These are phyloP conservation scores for Mungos mungo DNA, from an alignment of 2,113 vertebrate genomes.

Conservation along the genomic window DNA sequence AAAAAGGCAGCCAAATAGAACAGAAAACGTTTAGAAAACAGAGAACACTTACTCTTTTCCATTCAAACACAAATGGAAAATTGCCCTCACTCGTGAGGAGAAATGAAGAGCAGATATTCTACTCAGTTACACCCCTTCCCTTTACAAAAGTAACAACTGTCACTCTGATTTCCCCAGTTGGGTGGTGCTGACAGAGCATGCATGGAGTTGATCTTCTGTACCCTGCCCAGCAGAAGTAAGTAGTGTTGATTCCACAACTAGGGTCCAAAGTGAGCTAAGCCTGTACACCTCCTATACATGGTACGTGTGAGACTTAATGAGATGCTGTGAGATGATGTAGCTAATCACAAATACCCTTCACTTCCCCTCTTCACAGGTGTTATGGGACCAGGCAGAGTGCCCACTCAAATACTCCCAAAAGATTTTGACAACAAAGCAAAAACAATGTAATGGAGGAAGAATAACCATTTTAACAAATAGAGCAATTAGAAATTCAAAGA, in stretches of 20 bases:
- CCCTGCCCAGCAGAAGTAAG: not conserved
- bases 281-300: too few relatives aligned
- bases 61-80: not conserved
- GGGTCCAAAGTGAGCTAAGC: not conserved
- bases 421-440: not conserved
- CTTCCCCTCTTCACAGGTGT: not conserved
- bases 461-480: not conserved
- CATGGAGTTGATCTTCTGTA: not conserved
- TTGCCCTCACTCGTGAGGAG: not conserved
- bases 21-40: not conserved
- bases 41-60: not conserved
- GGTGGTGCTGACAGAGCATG: not conserved
- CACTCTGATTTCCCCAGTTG: not conserved
- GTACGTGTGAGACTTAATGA: not conserved
- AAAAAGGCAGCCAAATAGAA: not conserved
- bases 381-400: not conserved
- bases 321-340: not conserved
- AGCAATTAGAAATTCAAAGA: not conserved
- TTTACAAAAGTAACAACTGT: not conserved
- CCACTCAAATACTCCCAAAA: not conserved
- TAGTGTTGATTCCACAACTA: not conserved
- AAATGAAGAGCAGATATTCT: not conserved
- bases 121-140: fast-evolving
- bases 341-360: not conserved
- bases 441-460: not conserved